These are phyloP conservation scores for Torymus aiolomorphi DNA, from an alignment of 2,888 invertebrate species.

Conservation along the genomic window DNA sequence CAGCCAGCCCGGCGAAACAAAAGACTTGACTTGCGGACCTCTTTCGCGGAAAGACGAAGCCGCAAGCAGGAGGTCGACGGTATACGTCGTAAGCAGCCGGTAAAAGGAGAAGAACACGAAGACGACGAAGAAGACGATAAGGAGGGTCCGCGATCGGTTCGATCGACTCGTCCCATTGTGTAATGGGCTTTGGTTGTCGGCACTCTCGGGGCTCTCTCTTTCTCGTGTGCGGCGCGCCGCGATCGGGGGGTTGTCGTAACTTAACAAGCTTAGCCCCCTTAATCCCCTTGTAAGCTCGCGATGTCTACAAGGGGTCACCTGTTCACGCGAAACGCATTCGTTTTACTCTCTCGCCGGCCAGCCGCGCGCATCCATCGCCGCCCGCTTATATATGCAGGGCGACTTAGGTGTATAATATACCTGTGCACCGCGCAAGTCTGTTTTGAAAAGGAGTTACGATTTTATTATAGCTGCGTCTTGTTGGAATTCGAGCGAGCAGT, in stretches of 20 bases:
- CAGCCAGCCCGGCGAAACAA: too few species aligned
- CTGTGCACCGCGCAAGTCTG: too few species aligned
- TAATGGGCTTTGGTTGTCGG: conserved; percentile 53
- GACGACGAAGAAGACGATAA: conserved; percentile 2
- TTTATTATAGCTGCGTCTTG: too few species aligned
- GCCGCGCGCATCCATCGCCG: too few species aligned
- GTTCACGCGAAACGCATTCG: conserved; percentile 75
- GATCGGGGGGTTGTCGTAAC: conserved; percentile 68
- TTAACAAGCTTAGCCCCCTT: conserved; percentile 75
- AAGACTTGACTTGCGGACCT: background rate
- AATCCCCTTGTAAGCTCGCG: conserved; percentile 75
- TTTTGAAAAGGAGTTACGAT: too few species aligned
- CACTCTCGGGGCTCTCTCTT: conserved; percentile 16
- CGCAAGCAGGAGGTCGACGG: conserved; percentile 11
- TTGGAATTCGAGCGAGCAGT: too few species aligned
- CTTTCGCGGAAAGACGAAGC: background rate
- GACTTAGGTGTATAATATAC: too few species aligned
- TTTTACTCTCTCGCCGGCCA: conserved; percentile 60
- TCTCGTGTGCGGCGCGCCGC: conserved; percentile 4
- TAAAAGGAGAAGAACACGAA: conserved; percentile 1
- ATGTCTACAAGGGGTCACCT: conserved; percentile 76
- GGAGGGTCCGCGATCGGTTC: conserved; percentile 31
- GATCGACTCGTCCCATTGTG: conserved; percentile 45
- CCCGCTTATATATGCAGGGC: too few species aligned
- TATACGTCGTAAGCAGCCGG: background rate